Evolutionary conservation across 2,888 invertebrate genomes (phyloP).

Genomic region (Archips xylosteana): DNA sequence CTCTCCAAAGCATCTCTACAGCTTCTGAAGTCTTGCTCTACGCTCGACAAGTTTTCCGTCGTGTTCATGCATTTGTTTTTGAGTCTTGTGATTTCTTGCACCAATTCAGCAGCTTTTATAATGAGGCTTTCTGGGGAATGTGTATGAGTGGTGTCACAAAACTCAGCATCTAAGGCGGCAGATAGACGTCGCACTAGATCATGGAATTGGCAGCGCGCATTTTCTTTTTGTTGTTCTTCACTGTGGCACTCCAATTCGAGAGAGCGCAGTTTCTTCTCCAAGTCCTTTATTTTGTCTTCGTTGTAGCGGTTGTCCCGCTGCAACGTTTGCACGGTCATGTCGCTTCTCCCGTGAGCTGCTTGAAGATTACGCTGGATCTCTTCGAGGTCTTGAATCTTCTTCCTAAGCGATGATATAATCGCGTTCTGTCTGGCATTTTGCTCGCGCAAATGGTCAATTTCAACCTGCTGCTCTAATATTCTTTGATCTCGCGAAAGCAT

Average conservation of each 20-base stretch:
- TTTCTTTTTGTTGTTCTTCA: conserved; percentile 91
- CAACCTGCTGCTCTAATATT: conserved; percentile 91
- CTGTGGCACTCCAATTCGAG: conserved; percentile 89
- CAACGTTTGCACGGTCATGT: conserved; percentile 90
- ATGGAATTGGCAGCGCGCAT: conserved; percentile 87
- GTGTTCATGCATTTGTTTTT: conserved; percentile 87
- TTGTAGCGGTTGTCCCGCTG: conserved; percentile 90
- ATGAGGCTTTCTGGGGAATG: conserved; percentile 89
- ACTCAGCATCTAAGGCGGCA: conserved; percentile 89
- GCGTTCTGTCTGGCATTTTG: conserved; percentile 94
- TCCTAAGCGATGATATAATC: conserved; percentile 91
- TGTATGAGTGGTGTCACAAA: conserved; percentile 87
- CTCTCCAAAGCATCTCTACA: conserved; percentile 89
- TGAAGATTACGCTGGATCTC: conserved; percentile 91
- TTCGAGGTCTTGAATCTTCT: conserved; percentile 92
- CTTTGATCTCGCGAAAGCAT: conserved; percentile 90
- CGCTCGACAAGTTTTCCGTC: conserved; percentile 85
- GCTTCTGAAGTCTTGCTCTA: conserved; percentile 88
- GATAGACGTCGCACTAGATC: conserved; percentile 91
- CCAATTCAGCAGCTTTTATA: conserved; percentile 91
- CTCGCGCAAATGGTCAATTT: conserved; percentile 91
- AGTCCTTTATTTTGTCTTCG: conserved; percentile 91
- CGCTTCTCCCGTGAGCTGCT: conserved; percentile 86
- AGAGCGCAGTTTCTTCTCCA: conserved; percentile 90
- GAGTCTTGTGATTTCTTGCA: conserved; percentile 89